A percentile compares a stretch with the other conserved stretches of the same genome.
Conservation (phyloP, 2,797 vertebrate species). For the Malurus splendens region DNA sequence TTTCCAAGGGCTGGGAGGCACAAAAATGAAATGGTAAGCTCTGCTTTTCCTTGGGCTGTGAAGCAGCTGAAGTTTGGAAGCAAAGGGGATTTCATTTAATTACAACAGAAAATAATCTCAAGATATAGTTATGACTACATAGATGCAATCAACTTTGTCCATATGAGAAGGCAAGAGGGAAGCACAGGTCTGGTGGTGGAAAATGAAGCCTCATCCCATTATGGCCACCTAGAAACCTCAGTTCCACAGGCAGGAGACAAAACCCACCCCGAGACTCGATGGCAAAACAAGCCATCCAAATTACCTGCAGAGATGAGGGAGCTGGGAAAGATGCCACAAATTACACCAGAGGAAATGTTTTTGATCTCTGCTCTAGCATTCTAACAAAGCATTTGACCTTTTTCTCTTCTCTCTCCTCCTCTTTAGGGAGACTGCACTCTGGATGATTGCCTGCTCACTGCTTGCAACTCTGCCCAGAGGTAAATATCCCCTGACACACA, state of each 20-base stretch:
- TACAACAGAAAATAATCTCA: not conserved
- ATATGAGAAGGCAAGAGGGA: not conserved
- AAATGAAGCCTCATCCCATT: not conserved
- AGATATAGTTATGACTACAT: not conserved
- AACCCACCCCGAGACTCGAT: not conserved
- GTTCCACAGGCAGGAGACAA: not conserved
- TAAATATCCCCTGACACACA: slow-evolving; percentile 1
- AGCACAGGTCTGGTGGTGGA: not conserved
- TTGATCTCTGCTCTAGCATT: not conserved
- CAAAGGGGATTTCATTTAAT: not conserved
- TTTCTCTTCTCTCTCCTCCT: slow-evolving; percentile 17
- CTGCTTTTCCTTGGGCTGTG: not conserved
- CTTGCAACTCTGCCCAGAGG: slow-evolving; percentile 24
- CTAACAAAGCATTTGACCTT: not conserved
- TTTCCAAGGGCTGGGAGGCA: not conserved
- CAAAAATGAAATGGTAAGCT: slow-evolving; percentile 43
- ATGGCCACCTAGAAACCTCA: not conserved
- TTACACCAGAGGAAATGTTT: not conserved
- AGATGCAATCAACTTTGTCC: not conserved
- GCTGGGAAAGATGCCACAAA: not conserved
- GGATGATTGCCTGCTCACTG: slow-evolving; percentile 13
- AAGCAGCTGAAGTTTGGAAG: not conserved
- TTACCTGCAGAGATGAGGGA: not conserved
- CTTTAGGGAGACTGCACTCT: slow-evolving; percentile 15
- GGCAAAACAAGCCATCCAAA: not conserved